Base-by-base conservation (phyloP, 2,113 vertebrate genomes). In the Protobothrops flavoviridis region DNA sequence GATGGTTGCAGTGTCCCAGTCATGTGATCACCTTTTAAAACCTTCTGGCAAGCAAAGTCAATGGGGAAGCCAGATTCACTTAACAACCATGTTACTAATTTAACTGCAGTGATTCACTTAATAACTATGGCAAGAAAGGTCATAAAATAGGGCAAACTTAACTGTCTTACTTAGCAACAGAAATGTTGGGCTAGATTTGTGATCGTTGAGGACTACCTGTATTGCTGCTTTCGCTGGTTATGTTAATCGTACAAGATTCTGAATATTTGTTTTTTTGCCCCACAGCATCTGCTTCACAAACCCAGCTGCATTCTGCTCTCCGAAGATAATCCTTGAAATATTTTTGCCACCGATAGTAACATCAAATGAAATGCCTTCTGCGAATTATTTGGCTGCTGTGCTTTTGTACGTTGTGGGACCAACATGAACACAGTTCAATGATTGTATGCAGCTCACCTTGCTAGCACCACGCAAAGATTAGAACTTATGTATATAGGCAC, bases 341-440 rank as follows among this genome's bases (percentile, higher is more conserved):
- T 94, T 94, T 94, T 96, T 92, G 89, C 92, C 89, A 55, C 94
- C 91, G 88, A 57, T 96, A 94, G 90, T 96, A 95, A 97, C 97
- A 98, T 98, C 97, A 95, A 97, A 97, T 96, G 97, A 95, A 98
- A 97, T 98, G 96, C 98, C 98, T 98, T 98, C 98, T 97, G 96
- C 97, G 91, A 96, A 96, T 96, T 97, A 93, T 98, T 98, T 29
- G 64, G 59, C 89, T 91, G 69, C 90, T 91, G 96, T 97, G 98
- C 96, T 98, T 97, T 98, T 96, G 92, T 98, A 97, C 95, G 97
- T 95, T 95, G 96, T 98, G 98, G 99, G 99, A 99, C 98, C 99
- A 99, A 98, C 97, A 96, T 64, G 90, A 96, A 96, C 97, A 95
- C 97, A 97, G 98, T 94, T 96, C 86, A 96, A 97, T 89, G 92